phyloP scores from a whole-genome alignment of 2,113 vertebrate genomes.

The Catagonus wagneri region DNA sequence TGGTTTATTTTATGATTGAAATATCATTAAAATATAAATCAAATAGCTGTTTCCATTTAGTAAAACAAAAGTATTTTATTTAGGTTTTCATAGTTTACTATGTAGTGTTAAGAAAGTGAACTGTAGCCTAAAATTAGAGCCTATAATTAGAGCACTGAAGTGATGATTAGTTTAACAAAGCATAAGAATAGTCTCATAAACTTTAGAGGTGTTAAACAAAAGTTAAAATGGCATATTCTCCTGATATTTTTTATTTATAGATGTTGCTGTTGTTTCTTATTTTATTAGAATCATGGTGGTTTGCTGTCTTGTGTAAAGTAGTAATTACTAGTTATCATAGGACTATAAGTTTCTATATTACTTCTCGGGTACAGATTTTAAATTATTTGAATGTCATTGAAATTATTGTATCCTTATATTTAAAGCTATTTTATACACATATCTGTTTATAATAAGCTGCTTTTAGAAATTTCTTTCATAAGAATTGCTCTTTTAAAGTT shows the following conservation, averaged over 20 bases:
- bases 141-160: background rate
- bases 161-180: background rate
- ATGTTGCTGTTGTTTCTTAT: background rate
- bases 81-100: background rate
- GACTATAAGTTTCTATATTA: background rate
- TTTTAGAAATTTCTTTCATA: background rate
- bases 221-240: slow-evolving; percentile 9
- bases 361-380: slow-evolving; percentile 35
- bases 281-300: background rate
- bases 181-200: background rate
- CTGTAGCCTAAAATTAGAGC: background rate
- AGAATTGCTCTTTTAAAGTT: background rate
- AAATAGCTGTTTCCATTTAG: background rate
- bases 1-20: slow-evolving; percentile 34
- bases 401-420: background rate
- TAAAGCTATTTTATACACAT: background rate
- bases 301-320: background rate
- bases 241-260: background rate
- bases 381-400: background rate
- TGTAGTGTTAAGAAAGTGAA: background rate
- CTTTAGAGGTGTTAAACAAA: background rate
- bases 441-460: background rate
- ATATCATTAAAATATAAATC: background rate
- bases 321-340: background rate
- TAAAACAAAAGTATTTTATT: slow-evolving; percentile 8